Percentiles rank a stretch among this genome's conserved stretches.
phyloP scores from a whole-genome alignment of 1,140 invertebrate genomes.

The Diorhabda sublineata region DNA sequence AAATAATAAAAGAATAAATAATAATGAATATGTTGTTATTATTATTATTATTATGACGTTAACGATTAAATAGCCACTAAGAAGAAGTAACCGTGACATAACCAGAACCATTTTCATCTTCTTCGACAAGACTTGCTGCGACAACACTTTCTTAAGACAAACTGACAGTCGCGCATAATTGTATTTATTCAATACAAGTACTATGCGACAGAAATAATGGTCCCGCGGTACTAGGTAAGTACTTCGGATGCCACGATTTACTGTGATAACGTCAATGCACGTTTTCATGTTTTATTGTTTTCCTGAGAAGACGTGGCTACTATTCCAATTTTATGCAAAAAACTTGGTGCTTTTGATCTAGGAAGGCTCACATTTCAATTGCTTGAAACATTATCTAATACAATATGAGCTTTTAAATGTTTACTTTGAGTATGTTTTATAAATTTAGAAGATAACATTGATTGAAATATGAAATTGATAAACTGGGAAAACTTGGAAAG shows the following conservation, averaged over 20 bases:
- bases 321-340: too few species aligned
- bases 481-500: too few species aligned
- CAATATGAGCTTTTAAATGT: too few species aligned
- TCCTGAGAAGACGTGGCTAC: too few species aligned
- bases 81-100: conserved; percentile 7
- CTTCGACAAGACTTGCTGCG: conserved; percentile 8
- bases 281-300: neutral
- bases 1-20: too few species aligned
- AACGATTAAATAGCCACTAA: neutral
- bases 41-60: neutral
- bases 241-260: conserved; percentile 7
- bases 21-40: too few species aligned
- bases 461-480: too few species aligned
- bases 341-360: too few species aligned
- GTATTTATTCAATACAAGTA: conserved; percentile 16
- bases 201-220: neutral
- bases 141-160: conserved; percentile 13
- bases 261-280: neutral
- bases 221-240: neutral
- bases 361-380: too few species aligned
- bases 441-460: too few species aligned
- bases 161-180: conserved; percentile 16
- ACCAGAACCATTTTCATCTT: neutral
- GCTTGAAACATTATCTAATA: too few species aligned
- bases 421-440: too few species aligned